phyloP scores from a whole-genome alignment of 2,113 vertebrate species.

The Gobiocypris rarus region DNA sequence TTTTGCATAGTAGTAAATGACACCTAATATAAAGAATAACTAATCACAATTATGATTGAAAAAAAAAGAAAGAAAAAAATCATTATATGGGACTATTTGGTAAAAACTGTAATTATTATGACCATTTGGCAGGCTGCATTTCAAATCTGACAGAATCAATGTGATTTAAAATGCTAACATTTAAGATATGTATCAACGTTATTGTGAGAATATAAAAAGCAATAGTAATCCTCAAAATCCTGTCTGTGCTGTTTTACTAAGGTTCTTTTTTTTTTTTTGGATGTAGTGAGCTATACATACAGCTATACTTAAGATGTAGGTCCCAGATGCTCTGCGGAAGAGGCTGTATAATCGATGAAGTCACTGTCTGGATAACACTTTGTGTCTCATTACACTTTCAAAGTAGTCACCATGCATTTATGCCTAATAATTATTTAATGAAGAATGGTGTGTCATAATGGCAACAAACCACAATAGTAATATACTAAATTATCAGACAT shows the following conservation, averaged over 20 bases:
- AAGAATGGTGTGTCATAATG: not conserved
- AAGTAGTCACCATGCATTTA: not conserved
- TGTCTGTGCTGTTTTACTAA: not conserved
- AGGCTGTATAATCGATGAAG: not conserved
- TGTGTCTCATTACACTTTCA: not conserved
- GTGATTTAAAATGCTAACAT: no score
- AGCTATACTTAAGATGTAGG: not conserved
- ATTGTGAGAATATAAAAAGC: not conserved
- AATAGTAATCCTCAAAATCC: not conserved
- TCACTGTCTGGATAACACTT: not conserved
- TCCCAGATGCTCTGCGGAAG: not conserved
- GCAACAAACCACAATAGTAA: not conserved
- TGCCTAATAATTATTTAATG: conserved; percentile 2
- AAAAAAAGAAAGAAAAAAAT: no score
- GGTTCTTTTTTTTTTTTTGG: not conserved
- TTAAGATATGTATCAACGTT: no score
- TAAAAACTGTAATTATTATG: no score
- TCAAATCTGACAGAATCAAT: no score
- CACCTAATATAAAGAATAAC: no score
- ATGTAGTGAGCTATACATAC: conserved; percentile 13
- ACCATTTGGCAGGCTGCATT: no score
- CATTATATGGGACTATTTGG: no score
- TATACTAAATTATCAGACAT: not conserved
- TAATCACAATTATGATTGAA: no score
- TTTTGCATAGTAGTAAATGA: no score